Percentiles rank a stretch among this genome's conserved stretches.
Evolutionary conservation across 1,140 invertebrate species (phyloP).

Genomic region (Euglossa dilemma): DNA sequence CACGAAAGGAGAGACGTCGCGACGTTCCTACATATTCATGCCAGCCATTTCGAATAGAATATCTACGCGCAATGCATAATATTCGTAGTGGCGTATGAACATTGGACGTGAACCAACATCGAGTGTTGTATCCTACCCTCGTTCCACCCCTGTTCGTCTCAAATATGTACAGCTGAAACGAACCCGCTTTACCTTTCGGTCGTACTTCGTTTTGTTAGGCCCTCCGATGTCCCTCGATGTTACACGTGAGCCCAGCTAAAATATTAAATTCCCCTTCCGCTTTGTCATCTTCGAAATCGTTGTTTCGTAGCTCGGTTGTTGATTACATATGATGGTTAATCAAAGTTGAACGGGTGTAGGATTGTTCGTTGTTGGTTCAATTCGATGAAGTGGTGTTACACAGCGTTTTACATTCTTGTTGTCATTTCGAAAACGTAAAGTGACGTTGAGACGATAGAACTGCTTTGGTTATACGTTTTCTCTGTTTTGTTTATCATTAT

Average conservation of each 20-base stretch:
- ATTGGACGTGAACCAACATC: constrained; percentile 42
- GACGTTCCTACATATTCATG: constrained; percentile 46
- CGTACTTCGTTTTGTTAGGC: constrained; percentile 19
- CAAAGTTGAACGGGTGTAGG: background rate
- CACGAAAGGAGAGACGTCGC: background rate
- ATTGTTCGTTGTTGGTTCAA: background rate
- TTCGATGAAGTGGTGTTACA: background rate
- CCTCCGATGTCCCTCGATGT: background rate
- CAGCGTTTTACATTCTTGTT: background rate
- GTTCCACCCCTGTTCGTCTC: background rate
- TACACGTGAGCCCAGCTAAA: constrained; percentile 16
- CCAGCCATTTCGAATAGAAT: constrained; percentile 49
- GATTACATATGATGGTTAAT: background rate
- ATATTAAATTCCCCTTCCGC: constrained; percentile 13
- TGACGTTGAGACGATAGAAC: too few species aligned
- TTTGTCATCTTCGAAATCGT: background rate
- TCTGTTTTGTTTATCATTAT: too few species aligned
- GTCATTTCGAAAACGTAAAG: too few species aligned
- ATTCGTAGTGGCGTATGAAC: constrained; percentile 37
- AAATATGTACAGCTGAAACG: constrained; percentile 41
- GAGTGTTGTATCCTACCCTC: background rate
- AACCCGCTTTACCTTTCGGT: constrained; percentile 23
- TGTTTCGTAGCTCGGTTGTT: background rate
- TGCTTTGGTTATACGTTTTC: too few species aligned
- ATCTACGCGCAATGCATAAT: constrained; percentile 51